A percentile compares a stretch with the other conserved stretches of the same genome.
phyloP scores from a whole-genome alignment of 1,140 invertebrate species.

The Telenomus remus region DNA sequence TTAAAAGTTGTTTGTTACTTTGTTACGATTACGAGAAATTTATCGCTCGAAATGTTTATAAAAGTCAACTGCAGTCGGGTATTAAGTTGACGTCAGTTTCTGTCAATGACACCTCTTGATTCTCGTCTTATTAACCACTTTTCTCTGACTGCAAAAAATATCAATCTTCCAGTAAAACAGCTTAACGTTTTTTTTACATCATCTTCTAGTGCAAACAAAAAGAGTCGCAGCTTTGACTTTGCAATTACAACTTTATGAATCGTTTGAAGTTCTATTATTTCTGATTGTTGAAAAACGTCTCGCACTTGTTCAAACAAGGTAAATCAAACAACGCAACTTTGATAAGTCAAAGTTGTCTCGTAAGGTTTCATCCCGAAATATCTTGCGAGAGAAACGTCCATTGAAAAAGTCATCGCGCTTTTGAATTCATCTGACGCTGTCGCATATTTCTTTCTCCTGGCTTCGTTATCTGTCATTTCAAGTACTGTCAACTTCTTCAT shows the following conservation, averaged over 20 bases:
- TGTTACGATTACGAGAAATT: too few relatives aligned
- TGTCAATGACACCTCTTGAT: conserved; percentile 3
- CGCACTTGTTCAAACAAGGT: conserved; percentile 42
- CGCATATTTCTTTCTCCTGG: conserved; percentile 23
- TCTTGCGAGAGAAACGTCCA: conserved; percentile 10
- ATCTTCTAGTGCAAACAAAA: too few relatives aligned
- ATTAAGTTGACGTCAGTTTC: not conserved
- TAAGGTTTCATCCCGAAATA: too few relatives aligned
- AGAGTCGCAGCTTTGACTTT: too few relatives aligned
- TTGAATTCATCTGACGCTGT: conserved; percentile 30
- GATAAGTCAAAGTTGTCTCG: too few relatives aligned
- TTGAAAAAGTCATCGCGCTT: conserved; percentile 15
- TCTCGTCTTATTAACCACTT: too few relatives aligned
- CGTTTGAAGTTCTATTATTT: too few relatives aligned
- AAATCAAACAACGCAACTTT: conserved; percentile 21
- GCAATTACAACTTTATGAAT: too few relatives aligned
- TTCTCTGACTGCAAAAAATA: too few relatives aligned
- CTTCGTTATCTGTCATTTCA: conserved; percentile 41
- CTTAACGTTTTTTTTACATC: too few relatives aligned
- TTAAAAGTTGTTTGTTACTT: too few relatives aligned
- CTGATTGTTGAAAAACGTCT: not conserved
- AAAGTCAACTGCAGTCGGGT: not conserved
- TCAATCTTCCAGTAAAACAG: too few relatives aligned
- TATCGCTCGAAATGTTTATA: conserved; percentile 11
- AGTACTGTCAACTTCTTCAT: conserved; percentile 39